Evolutionary conservation across 2,888 invertebrate species (phyloP).

Genomic region (Helicoverpa assulta): DNA sequence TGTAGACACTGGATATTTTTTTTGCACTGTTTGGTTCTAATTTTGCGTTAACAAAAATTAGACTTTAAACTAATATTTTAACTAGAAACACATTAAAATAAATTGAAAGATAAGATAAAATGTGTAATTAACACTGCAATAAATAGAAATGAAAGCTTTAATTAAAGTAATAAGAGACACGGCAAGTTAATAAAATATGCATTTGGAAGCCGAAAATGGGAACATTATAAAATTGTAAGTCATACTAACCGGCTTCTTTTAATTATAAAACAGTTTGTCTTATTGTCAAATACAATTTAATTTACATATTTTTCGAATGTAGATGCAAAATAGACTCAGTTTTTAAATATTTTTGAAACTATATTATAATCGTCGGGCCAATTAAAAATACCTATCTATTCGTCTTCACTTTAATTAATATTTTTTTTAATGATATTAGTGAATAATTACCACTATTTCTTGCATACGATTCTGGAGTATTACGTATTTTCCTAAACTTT

Average conservation of each 20-base stretch:
- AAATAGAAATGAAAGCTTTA: not conserved
- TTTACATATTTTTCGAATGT: not conserved
- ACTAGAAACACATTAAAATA: not conserved
- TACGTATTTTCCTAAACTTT: too few species aligned
- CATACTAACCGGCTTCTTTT: not conserved
- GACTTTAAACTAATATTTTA: too few species aligned
- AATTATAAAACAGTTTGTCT: constrained; percentile 8
- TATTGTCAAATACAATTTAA: not conserved
- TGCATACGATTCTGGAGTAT: too few species aligned
- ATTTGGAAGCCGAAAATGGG: not conserved
- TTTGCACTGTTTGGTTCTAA: not conserved
- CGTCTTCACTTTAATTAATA: too few species aligned
- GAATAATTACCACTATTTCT: too few species aligned
- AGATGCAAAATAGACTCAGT: not conserved
- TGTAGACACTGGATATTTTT: not conserved
- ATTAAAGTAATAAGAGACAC: constrained; percentile 11
- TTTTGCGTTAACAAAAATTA: too few species aligned
- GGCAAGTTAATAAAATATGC: constrained; percentile 26
- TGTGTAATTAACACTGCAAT: not conserved
- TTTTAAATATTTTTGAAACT: not conserved
- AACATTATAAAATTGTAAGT: constrained; percentile 7
- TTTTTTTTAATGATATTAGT: too few species aligned
- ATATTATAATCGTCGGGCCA: too few species aligned
- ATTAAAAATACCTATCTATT: too few species aligned
- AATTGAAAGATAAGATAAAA: not conserved